Conservation (phyloP, 2,113 vertebrate genomes). For the Aegypius monachus region DNA sequence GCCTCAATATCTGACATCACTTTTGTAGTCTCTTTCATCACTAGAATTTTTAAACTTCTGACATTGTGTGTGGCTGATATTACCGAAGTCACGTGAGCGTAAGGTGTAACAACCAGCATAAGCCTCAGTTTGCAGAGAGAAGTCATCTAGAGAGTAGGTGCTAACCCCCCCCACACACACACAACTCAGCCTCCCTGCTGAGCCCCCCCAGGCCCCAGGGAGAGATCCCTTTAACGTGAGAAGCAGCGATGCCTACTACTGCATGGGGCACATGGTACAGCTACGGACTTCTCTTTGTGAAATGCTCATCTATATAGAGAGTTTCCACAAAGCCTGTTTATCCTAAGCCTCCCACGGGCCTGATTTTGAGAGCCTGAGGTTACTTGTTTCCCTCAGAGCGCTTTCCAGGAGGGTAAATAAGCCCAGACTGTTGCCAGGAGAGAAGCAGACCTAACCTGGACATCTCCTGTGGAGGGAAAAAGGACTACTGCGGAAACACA, state of each 20-base stretch:
- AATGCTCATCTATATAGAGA: not conserved
- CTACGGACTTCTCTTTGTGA: not conserved
- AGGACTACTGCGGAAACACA: not conserved
- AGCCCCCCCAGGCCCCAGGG: not conserved
- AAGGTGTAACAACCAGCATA: not conserved
- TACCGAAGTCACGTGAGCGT: not conserved
- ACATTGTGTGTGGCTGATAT: not conserved
- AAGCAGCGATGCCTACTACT: not conserved
- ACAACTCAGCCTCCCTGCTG: not conserved
- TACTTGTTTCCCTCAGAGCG: not conserved
- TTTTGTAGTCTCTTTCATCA: not conserved
- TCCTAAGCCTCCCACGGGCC: not conserved
- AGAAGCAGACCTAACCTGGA: not conserved
- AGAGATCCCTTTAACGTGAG: not conserved
- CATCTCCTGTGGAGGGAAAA: not conserved
- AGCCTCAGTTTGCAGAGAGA: not conserved
- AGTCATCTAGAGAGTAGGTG: not conserved
- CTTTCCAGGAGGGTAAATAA: not conserved
- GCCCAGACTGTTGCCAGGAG: not conserved
- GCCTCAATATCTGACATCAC: not conserved
- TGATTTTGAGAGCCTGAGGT: not conserved
- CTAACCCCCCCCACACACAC: accelerated
- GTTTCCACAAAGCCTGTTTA: not conserved
- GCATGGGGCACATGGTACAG: not conserved
- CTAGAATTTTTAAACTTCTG: not conserved